These are phyloP conservation scores for Trachops cirrhosus DNA, from an alignment of 2,797 vertebrate genomes.

Conservation along the genomic window DNA sequence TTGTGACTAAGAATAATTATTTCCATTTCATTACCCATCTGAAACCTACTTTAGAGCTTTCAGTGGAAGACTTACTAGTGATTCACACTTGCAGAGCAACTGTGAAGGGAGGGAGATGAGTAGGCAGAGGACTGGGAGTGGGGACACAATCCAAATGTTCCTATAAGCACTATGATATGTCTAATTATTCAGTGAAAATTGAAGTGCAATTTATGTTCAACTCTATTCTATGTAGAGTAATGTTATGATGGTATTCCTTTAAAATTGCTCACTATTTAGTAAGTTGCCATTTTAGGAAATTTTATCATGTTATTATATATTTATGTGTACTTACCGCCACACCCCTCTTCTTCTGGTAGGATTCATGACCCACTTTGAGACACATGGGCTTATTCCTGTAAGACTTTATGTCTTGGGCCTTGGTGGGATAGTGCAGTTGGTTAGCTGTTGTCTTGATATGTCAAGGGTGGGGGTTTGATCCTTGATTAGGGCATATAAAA, in stretches of 20 bases:
- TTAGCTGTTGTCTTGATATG: too few relatives aligned
- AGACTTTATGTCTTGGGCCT: neutral
- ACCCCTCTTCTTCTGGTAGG: too few relatives aligned
- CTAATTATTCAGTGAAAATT: neutral
- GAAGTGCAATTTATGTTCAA: neutral
- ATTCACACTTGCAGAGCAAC: neutral
- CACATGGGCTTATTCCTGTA: neutral
- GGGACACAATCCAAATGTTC: neutral
- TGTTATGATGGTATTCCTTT: neutral
- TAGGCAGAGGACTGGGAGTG: neutral
- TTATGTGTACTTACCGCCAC: neutral
- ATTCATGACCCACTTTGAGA: neutral
- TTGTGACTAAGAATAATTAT: neutral
- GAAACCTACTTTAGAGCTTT: neutral
- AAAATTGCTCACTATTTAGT: neutral
- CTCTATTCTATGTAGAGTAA: neutral
- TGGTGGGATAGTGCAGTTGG: too few relatives aligned
- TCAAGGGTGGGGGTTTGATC: too few relatives aligned
- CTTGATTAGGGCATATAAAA: too few relatives aligned
- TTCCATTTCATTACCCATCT: neutral
- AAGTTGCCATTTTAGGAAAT: neutral
- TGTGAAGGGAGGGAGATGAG: neutral
- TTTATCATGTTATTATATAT: neutral
- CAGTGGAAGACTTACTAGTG: neutral
- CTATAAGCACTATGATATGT: neutral